Evolutionary conservation across 2,113 vertebrate species (phyloP).

Genomic region (Cynoglossus semilaevis): DNA sequence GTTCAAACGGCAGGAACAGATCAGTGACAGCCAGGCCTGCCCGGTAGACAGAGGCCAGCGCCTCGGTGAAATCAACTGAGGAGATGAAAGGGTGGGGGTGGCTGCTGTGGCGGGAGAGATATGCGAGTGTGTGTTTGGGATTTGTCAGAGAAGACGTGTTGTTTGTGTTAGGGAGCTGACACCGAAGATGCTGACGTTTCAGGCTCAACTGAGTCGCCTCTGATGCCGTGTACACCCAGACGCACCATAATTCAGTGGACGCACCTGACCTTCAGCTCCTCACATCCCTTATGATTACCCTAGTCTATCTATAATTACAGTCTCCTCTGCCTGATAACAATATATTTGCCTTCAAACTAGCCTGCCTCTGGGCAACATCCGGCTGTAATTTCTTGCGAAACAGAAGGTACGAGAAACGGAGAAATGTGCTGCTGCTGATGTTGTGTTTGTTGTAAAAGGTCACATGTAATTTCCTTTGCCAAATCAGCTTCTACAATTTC

Average conservation of each 20-base stretch:
- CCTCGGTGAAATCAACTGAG: slow-evolving; percentile 53
- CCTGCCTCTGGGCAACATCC: slow-evolving; percentile 12
- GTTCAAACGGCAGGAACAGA: slow-evolving; percentile 64
- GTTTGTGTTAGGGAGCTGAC: slow-evolving; percentile 39
- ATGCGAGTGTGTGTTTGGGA: slow-evolving; percentile 34
- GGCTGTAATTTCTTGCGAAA: slow-evolving; percentile 34
- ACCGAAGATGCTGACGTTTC: slow-evolving; percentile 53
- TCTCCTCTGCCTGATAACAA: slow-evolving; percentile 42
- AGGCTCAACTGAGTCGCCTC: slow-evolving; percentile 19
- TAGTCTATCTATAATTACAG: slow-evolving; percentile 48
- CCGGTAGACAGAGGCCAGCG: slow-evolving; percentile 68
- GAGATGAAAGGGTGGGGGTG: slow-evolving; percentile 12
- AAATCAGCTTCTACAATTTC: slow-evolving; percentile 70
- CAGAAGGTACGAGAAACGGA: slow-evolving; percentile 30
- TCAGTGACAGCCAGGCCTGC: slow-evolving; percentile 68
- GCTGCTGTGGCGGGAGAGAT: slow-evolving; percentile 23
- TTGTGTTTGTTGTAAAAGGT: slow-evolving; percentile 69
- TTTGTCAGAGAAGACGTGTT: slow-evolving; percentile 26
- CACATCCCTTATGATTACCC: slow-evolving; percentile 41
- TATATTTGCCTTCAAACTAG: slow-evolving; percentile 22
- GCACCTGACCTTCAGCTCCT: slow-evolving; percentile 52
- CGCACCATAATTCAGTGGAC: slow-evolving; percentile 37
- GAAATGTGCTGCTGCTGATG: slow-evolving; percentile 41
- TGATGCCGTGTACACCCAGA: slow-evolving; percentile 13
- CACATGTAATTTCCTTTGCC: slow-evolving; percentile 68